Evolutionary conservation across 2,797 vertebrate species (phyloP).

Genomic region (Picus viridis): DNA sequence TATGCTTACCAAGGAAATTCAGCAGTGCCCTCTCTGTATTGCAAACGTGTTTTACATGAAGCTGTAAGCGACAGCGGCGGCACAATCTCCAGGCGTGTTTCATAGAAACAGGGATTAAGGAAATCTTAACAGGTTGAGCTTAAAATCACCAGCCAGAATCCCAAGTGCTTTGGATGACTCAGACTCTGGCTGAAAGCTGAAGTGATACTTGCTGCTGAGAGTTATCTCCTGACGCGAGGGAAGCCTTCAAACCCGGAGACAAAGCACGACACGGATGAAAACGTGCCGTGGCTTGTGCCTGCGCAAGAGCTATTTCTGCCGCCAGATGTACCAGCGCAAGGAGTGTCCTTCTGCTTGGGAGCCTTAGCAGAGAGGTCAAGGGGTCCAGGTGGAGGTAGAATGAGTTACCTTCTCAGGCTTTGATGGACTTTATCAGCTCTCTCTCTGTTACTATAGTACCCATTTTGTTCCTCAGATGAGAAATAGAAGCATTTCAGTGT

Average conservation of each 20-base stretch:
- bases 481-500: slow-evolving; percentile 20
- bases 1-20: background rate
- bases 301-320: background rate
- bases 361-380: background rate
- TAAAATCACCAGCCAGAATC: background rate
- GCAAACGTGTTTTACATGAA: background rate
- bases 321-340: background rate
- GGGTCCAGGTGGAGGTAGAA: background rate
- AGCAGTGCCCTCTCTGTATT: background rate
- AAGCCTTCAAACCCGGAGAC: background rate
- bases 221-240: background rate
- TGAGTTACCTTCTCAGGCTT: slow-evolving; percentile 15
- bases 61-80: background rate
- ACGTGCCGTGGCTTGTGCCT: background rate
- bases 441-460: slow-evolving; percentile 33
- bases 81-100: background rate
- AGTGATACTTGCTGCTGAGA: background rate
- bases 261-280: background rate
- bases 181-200: background rate
- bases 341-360: background rate
- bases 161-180: background rate
- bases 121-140: background rate
- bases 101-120: background rate
- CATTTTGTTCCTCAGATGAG: slow-evolving; percentile 38
- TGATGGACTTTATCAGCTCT: slow-evolving; percentile 28